phyloP scores from a whole-genome alignment of 2,113 vertebrate species.

The Tragulus kanchil region DNA sequence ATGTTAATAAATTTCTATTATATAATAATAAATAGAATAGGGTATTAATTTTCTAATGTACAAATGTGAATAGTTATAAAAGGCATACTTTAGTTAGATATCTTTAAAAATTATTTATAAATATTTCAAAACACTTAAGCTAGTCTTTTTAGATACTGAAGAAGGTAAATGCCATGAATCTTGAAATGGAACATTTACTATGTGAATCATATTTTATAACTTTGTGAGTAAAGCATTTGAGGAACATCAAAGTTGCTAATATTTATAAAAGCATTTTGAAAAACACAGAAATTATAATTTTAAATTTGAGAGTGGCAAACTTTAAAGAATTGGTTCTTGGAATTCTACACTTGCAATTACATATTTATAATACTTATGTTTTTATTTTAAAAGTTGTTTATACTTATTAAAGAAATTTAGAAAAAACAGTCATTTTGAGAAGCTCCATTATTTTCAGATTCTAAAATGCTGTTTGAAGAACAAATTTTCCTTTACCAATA shows the following conservation, averaged over 20 bases:
- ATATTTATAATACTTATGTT: conserved; percentile 33
- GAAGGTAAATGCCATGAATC: neutral
- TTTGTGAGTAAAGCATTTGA: conserved; percentile 35
- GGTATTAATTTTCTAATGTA: conserved; percentile 28
- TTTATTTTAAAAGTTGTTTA: conserved; percentile 49
- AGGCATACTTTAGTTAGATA: neutral
- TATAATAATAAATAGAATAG: neutral
- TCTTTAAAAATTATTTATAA: neutral
- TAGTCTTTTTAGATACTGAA: neutral
- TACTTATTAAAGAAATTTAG: conserved; percentile 18
- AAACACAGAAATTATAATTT: conserved; percentile 43
- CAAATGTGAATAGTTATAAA: conserved; percentile 24
- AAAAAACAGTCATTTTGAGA: conserved; percentile 39
- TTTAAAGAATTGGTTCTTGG: neutral
- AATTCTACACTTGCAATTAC: conserved; percentile 31
- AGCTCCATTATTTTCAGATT: conserved; percentile 44
- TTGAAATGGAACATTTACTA: conserved; percentile 54
- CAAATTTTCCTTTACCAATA: conserved; percentile 53
- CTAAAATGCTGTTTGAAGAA: conserved; percentile 56
- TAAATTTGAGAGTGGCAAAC: neutral
- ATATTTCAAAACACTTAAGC: neutral
- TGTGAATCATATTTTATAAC: conserved; percentile 24
- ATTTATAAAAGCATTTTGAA: conserved; percentile 44
- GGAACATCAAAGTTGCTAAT: neutral
- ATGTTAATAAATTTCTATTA: conserved; percentile 41